These are phyloP conservation scores for Achatina immaculata DNA, from an alignment of 1,140 invertebrate genomes.

Conservation along the genomic window DNA sequence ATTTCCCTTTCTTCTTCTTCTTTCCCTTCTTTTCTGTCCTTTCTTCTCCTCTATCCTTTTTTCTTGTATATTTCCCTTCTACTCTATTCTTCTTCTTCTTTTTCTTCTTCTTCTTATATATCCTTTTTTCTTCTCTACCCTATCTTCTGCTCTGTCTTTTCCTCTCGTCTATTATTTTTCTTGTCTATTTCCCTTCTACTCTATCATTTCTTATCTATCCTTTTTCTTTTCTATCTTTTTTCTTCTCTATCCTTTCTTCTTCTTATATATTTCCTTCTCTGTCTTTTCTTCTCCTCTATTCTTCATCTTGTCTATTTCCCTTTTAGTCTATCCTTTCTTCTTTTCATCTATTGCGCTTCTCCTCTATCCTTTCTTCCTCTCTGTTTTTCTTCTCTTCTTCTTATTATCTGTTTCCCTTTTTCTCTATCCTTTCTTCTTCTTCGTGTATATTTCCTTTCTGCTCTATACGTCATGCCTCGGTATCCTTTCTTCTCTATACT, in stretches of 20 bases:
- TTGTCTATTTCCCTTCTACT: background rate
- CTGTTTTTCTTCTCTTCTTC: background rate
- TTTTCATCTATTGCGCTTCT: too few species aligned
- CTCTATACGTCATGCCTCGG: background rate
- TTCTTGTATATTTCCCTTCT: background rate
- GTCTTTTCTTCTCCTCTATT: background rate
- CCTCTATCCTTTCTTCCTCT: background rate
- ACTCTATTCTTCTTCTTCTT: too few species aligned
- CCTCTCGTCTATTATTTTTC: background rate
- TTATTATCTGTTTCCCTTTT: background rate
- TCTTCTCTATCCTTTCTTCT: background rate
- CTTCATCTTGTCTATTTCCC: background rate
- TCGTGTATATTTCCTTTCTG: background rate
- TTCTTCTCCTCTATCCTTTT: conserved; percentile 2
- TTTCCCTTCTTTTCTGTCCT: too few species aligned
- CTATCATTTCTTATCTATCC: background rate
- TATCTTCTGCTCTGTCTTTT: background rate
- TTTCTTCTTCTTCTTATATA: background rate
- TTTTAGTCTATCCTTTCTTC: background rate
- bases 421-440: background rate
- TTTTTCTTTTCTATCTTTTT: background rate
- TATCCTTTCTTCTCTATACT: background rate
- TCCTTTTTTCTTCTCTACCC: background rate
- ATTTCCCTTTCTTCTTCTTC: background rate
- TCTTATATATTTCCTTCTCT: background rate